phyloP scores from a whole-genome alignment of 2,797 vertebrate genomes.

The Eidolon dupreanum region DNA sequence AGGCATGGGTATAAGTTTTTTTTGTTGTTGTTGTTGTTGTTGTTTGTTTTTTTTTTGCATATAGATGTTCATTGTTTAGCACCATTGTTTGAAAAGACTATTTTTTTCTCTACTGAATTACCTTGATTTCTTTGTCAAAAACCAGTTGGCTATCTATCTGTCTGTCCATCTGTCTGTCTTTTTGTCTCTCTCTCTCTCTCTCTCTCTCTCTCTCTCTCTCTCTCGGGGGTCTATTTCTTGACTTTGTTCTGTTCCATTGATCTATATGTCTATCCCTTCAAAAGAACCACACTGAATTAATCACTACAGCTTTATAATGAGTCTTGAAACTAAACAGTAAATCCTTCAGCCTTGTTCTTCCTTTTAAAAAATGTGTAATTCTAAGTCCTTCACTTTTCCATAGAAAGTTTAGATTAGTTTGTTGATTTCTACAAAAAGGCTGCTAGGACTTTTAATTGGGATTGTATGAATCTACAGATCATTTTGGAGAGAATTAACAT shows the following conservation, averaged over 20 bases:
- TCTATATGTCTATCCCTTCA: neutral
- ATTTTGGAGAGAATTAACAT: neutral
- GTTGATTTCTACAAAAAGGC: neutral
- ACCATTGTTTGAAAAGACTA: neutral
- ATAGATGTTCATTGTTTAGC: neutral
- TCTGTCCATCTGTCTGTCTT: no score
- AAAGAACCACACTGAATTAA: neutral
- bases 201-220: no score
- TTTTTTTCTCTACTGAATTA: conserved; percentile 2
- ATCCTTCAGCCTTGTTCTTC: neutral
- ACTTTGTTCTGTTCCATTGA: neutral
- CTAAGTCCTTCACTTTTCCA: neutral
- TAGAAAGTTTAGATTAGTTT: neutral
- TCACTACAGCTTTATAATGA: neutral
- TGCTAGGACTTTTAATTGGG: neutral
- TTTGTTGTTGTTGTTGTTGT: no score
- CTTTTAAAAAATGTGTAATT: neutral
- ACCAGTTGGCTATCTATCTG: neutral
- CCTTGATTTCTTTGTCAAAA: neutral
- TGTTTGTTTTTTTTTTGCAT: neutral
- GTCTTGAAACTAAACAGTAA: neutral
- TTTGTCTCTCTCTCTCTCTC: no score
- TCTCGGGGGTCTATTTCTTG: neutral
- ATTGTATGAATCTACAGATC: neutral
- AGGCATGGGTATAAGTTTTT: neutral